Evolutionary conservation across 2,113 vertebrate species (phyloP).

Genomic region (Oreotrochilus melanogaster): DNA sequence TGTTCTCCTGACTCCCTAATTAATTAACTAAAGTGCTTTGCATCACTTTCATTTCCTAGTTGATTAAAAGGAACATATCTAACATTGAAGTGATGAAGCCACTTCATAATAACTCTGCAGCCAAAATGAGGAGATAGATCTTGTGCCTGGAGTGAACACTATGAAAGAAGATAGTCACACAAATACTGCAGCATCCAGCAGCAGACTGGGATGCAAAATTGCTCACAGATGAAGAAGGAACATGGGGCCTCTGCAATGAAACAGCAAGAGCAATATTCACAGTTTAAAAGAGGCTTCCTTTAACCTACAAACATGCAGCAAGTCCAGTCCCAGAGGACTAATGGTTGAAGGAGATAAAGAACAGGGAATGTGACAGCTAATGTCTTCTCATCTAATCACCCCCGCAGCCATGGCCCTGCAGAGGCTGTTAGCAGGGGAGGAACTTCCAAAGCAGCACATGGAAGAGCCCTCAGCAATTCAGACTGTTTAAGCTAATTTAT

Average conservation of each 20-base stretch:
- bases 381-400: background rate
- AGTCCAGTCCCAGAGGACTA: background rate
- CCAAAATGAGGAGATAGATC: background rate
- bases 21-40: background rate
- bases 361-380: background rate
- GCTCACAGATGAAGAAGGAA: background rate
- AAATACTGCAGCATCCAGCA: background rate
- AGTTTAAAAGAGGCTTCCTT: background rate
- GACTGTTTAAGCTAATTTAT: background rate
- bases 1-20: background rate
- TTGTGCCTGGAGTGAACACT: background rate
- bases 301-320: background rate
- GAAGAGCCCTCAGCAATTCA: background rate
- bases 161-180: background rate
- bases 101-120: background rate
- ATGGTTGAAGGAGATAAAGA: background rate
- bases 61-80: constrained; percentile 1
- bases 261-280: background rate
- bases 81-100: background rate
- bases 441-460: background rate
- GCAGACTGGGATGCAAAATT: background rate
- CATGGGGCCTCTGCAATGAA: background rate
- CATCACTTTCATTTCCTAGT: background rate
- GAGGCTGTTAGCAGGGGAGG: background rate
- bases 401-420: background rate